Percentiles rank a stretch among this genome's conserved stretches.
Conservation (phyloP, 2,888 invertebrate species). For the Epistrophe eligans region DNA sequence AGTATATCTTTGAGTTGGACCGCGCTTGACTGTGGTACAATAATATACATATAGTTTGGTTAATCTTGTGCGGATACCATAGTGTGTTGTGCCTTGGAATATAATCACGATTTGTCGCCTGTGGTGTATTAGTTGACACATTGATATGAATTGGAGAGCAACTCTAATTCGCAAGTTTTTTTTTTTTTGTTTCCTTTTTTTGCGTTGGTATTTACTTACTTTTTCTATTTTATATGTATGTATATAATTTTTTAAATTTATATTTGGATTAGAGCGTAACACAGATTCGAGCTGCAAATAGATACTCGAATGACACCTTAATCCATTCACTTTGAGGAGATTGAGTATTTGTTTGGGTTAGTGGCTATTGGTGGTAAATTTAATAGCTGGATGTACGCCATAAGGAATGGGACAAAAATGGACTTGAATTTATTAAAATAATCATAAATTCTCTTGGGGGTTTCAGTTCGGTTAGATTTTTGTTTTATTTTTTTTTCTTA, state of each 20-base stretch:
- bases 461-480: not conserved
- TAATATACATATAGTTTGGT: not conserved
- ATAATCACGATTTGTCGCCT: slow-evolving; percentile 75
- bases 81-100: not conserved
- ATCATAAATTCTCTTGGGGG: slow-evolving; percentile 60
- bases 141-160: slow-evolving; percentile 73
- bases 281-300: slow-evolving; percentile 56
- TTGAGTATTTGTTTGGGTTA: slow-evolving; percentile 55
- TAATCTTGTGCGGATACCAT: slow-evolving; percentile 9
- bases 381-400: slow-evolving; percentile 2
- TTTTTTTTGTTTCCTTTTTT: slow-evolving; percentile 6
- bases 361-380: not conserved
- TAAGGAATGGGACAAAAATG: slow-evolving; percentile 41
- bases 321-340: slow-evolving; percentile 65
- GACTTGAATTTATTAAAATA: slow-evolving; percentile 55
- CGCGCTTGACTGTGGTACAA: not conserved
- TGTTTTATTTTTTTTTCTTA: not conserved
- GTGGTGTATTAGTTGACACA: slow-evolving; percentile 71
- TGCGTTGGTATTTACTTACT: not conserved
- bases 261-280: slow-evolving; percentile 61
- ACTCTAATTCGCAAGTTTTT: slow-evolving; percentile 53
- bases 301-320: slow-evolving; percentile 61
- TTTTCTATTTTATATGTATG: not conserved
- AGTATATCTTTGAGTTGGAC: slow-evolving; percentile 22
- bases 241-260: not conserved